Evolutionary conservation across 2,888 invertebrate species (phyloP).

Genomic region (Parascotia fuliginaria): DNA sequence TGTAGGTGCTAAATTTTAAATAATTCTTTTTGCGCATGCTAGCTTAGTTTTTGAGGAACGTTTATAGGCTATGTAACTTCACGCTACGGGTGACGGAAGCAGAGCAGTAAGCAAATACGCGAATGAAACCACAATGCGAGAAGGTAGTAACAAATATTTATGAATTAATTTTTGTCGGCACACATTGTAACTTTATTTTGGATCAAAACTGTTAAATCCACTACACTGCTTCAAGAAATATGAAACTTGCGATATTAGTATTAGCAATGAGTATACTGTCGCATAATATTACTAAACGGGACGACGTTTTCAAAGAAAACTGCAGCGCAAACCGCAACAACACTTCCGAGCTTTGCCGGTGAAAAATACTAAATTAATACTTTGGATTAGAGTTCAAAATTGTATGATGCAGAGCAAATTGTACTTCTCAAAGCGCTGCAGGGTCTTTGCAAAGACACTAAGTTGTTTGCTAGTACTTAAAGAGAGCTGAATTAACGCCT

Average conservation of each 20-base stretch:
- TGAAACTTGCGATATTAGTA: background rate
- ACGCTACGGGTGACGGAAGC: no score
- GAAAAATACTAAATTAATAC: background rate
- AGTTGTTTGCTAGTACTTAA: conserved; percentile 1
- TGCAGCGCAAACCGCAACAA: background rate
- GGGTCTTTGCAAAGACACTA: background rate
- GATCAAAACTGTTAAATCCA: no score
- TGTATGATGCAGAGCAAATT: background rate
- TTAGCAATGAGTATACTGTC: background rate
- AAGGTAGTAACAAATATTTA: no score
- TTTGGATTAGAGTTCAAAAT: background rate
- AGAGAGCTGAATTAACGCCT: conserved; percentile 2
- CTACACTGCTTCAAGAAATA: background rate
- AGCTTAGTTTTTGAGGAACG: no score
- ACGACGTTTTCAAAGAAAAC: background rate
- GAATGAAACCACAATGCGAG: no score
- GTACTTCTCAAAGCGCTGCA: background rate
- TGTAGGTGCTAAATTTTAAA: no score
- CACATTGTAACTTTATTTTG: no score
- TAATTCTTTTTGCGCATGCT: no score
- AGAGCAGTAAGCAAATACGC: no score
- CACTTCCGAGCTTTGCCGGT: background rate
- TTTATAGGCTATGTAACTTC: no score
- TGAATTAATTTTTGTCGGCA: no score
- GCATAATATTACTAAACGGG: background rate